Evolutionary conservation across 2,113 vertebrate genomes (phyloP), one percentile per base, ranked within the genome.

Genomic region (Prolemur simus): DNA sequence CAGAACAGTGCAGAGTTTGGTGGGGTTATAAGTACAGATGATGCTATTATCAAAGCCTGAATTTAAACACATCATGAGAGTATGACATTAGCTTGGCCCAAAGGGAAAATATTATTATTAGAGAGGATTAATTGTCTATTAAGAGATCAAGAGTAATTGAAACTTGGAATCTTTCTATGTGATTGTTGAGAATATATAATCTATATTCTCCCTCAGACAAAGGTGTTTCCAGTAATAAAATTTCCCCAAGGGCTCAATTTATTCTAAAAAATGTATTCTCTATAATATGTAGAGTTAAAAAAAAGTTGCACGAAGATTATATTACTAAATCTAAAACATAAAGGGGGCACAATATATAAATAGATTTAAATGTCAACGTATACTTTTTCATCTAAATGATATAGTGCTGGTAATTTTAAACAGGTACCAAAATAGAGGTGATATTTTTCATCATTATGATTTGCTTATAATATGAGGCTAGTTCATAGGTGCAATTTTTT

Each of bases 401-500:
- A 95, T 91, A 83, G 4, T 96, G 2, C 13, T 90, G 34, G n/a
- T 69, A 95, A 85, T 90, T 93, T 69, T 12, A 60, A 93, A 84
- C 21, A 96, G 58, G 74, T 76, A 13, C 47, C 14, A 95, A 91
- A 95, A 89, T 66, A 91, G 32, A 85, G 21, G 27, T 47, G 32
- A 69, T 91, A 89, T 91, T 95, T 96, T 96, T 96, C 15, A 78
- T 83, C 74, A 96, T 87, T 88, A 87, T 90, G 52, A 98, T 86
- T 95, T 95, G 54, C 83, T 89, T 89, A 80, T 69, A 87, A 89
- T 7, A 83, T 0, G 0, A 80, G 56, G 0, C n/a, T 56, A 91
- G 68, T 68, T 82, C 29, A 23, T 47, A 97, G 37, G 18, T 91
- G 21, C 0, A 89, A 77, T 37, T 20, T 86, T 73, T 90, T 90